Conservation (phyloP, 2,888 invertebrate genomes). For the Nymphalis urticae region DNA sequence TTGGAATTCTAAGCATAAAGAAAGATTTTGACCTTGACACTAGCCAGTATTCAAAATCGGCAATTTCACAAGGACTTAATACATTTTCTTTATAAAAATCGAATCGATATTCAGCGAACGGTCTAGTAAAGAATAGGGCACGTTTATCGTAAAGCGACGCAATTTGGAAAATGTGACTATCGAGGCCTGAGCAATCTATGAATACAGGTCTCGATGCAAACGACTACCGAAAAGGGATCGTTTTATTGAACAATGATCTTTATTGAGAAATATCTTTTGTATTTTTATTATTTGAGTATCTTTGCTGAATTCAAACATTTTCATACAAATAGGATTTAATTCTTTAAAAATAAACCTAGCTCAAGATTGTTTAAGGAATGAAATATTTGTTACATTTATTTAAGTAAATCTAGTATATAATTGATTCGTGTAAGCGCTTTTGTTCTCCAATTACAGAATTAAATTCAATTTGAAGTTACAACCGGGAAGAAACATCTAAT, state of each 20-base stretch:
- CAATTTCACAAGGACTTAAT: neutral
- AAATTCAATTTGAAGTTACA: no score
- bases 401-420: no score
- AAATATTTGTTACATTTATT: no score
- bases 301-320: no score
- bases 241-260: slow-evolving; percentile 10
- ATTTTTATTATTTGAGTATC: neutral
- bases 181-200: slow-evolving; percentile 24
- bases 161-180: slow-evolving; percentile 32
- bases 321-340: no score
- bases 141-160: slow-evolving; percentile 29
- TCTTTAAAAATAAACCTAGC: no score
- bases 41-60: no score
- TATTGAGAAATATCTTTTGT: neutral
- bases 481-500: no score
- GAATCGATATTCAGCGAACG: neutral
- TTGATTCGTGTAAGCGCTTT: no score
- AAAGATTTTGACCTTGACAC: no score
- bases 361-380: no score
- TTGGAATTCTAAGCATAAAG: neutral
- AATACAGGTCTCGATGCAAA: slow-evolving; percentile 7
- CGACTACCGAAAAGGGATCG: neutral
- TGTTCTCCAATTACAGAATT: no score
- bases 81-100: neutral
- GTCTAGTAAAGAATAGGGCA: slow-evolving; percentile 9